These are phyloP conservation scores for Conus ventricosus DNA, from an alignment of 1,140 invertebrate genomes.

Conservation along the genomic window DNA sequence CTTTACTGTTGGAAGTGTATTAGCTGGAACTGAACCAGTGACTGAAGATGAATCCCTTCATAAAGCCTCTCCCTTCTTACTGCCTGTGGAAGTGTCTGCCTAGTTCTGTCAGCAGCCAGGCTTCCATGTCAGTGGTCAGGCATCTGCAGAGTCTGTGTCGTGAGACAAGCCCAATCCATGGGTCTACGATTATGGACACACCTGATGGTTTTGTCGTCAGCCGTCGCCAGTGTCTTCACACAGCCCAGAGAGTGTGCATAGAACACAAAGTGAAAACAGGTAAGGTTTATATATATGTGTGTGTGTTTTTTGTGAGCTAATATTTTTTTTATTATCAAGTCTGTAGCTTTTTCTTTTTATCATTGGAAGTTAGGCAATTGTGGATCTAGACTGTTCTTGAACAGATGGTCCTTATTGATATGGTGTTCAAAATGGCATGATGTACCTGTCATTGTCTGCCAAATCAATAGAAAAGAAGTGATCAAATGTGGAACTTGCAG, in stretches of 20 bases:
- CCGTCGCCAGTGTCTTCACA: neutral
- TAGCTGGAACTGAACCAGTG: neutral
- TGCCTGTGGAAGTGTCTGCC: neutral
- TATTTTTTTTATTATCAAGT: neutral
- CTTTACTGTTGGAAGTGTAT: neutral
- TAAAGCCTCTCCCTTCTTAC: neutral
- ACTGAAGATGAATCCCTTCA: neutral
- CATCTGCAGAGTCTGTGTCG: neutral
- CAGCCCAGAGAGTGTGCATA: neutral
- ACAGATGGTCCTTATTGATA: neutral
- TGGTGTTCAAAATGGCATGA: neutral
- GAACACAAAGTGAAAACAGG: constrained; percentile 8
- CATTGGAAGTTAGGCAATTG: neutral
- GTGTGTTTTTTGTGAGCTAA: neutral
- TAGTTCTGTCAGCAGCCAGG: neutral
- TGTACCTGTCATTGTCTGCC: too few relatives aligned
- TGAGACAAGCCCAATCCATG: neutral
- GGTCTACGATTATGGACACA: neutral
- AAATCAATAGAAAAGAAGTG: too few relatives aligned
- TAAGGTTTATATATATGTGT: neutral
- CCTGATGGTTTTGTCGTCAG: neutral
- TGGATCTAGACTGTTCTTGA: neutral
- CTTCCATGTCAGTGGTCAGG: neutral
- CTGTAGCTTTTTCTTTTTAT: neutral
- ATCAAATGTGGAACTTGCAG: too few relatives aligned